phyloP scores from a whole-genome alignment of 2,797 vertebrate genomes.

The Basileuterus tristriatus region DNA sequence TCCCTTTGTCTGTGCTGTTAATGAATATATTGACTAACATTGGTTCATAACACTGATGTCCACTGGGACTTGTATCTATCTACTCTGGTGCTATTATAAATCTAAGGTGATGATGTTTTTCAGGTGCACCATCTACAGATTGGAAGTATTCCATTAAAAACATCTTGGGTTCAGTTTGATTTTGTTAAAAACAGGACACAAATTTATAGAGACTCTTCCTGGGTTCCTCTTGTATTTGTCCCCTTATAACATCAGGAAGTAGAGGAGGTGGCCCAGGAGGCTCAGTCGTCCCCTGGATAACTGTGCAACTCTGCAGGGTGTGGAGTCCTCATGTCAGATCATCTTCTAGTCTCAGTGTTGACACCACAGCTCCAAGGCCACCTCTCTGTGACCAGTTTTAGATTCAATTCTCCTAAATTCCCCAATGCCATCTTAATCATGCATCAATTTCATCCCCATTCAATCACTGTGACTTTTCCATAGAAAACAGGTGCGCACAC shows the following conservation, averaged over 20 bases:
- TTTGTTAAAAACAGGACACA: background rate
- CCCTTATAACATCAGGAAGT: background rate
- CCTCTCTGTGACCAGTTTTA: background rate
- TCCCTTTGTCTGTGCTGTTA: background rate
- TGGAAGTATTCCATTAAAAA: background rate
- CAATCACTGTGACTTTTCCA: background rate
- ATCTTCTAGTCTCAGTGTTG: background rate
- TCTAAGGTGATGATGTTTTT: background rate
- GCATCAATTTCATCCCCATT: background rate
- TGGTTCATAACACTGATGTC: background rate
- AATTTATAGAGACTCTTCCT: background rate
- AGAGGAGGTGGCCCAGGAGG: background rate
- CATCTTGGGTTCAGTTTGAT: accelerated
- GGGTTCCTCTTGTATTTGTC: background rate
- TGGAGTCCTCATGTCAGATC: background rate
- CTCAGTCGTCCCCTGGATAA: background rate
- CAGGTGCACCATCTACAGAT: background rate
- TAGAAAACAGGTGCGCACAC: background rate
- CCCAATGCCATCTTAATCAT: background rate
- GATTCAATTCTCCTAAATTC: background rate
- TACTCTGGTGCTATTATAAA: background rate
- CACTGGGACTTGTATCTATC: background rate
- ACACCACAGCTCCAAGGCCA: background rate
- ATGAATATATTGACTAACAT: background rate
- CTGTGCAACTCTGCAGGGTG: accelerated